Conservation (phyloP, 2,888 invertebrate species). For the Caenorhabditis panamensis region DNA sequence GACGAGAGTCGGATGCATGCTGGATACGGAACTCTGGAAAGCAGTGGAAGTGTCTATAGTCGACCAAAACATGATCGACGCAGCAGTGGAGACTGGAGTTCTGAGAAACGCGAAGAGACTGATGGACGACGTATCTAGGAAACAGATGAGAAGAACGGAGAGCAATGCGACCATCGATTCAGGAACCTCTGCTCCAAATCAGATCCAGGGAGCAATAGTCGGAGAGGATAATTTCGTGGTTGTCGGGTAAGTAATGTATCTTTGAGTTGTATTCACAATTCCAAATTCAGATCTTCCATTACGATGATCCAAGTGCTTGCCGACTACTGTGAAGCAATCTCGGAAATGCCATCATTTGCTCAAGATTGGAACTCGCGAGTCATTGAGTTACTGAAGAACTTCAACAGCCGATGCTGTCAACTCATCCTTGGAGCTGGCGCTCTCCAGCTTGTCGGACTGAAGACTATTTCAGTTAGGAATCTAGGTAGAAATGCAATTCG, state of each 20-base stretch:
- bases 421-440: constrained; percentile 97
- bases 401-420: constrained; percentile 86
- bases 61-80: constrained; percentile 88
- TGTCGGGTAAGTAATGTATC: constrained; percentile 81
- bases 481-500: constrained; percentile 84
- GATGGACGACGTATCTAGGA: constrained; percentile 1
- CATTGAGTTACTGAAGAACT: constrained; percentile 83
- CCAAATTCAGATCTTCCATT: constrained; percentile 86
- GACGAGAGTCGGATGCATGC: constrained; percentile 86
- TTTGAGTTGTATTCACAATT: too few species aligned
- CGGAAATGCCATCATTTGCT: constrained; percentile 85
- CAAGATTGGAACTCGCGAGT: constrained; percentile 83
- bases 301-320: constrained; percentile 91
- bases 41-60: constrained; percentile 92
- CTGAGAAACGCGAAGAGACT: constrained; percentile 21
- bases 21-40: constrained; percentile 95
- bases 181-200: constrained; percentile 15
- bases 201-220: constrained; percentile 32
- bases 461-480: constrained; percentile 94
- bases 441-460: constrained; percentile 90
- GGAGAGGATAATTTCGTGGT: constrained; percentile 83
- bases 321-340: constrained; percentile 91
- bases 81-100: constrained; percentile 44
- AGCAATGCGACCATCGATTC: constrained; percentile 42
- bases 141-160: constrained; percentile 23